Conservation (phyloP, 2,888 invertebrate genomes). For the Melinopterus prodromus region DNA sequence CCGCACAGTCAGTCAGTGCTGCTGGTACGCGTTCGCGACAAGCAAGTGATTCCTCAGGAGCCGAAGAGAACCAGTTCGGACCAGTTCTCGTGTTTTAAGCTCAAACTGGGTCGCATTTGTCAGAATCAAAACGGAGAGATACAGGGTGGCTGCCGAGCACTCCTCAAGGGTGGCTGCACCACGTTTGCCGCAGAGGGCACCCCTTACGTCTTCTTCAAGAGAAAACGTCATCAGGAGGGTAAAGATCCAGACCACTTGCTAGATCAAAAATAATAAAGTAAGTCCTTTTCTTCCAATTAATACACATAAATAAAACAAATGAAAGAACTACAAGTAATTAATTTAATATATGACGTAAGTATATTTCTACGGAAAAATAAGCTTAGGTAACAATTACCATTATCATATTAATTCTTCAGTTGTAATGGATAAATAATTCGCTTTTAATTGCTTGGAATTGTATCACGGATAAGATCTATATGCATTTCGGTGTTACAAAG, state of each 20-base stretch:
- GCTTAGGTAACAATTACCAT: background rate
- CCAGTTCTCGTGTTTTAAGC: background rate
- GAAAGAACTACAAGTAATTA: background rate
- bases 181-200: background rate
- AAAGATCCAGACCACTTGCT: background rate
- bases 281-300: background rate
- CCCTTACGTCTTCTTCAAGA: slow-evolving; percentile 4
- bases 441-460: background rate
- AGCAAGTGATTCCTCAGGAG: background rate
- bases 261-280: background rate
- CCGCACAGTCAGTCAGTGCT: background rate
- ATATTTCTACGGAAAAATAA: background rate
- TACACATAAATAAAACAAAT: background rate
- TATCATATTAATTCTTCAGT: background rate
- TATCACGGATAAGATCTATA: background rate
- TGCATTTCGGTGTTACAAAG: background rate
- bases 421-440: background rate
- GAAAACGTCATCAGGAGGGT: background rate
- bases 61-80: background rate
- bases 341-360: background rate
- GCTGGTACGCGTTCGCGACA: background rate
- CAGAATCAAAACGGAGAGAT: background rate
- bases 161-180: background rate
- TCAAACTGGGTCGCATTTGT: background rate
- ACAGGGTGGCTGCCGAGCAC: background rate